Base-by-base conservation (phyloP, 2,888 invertebrate species). In the Brenthis hecate region DNA sequence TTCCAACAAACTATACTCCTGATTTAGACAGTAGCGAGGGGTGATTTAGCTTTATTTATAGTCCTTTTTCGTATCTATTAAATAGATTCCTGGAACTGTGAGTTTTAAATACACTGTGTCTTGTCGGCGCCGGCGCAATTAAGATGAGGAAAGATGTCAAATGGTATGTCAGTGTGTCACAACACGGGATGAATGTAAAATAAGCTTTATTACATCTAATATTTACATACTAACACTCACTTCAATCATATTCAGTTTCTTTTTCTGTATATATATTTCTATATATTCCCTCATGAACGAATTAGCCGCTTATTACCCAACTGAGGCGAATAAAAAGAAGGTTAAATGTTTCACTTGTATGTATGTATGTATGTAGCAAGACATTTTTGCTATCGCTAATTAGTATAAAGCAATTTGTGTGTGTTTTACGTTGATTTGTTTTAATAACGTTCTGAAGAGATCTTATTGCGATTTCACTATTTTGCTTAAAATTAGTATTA, bases 111-210 rank as follows among this genome's bases (percentile, higher is more conserved):
- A 66, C 60, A 68, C 65, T 66, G 68, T 66, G 67, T 50, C 68
- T 69, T 62, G 69, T 70, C 72, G 75, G 75, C 76, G 77, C 77
- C 76, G 65, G 56, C 58, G 74, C 76, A 78, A 78, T 79, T 79
- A 78, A 71, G 63, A 76, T 73, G 65, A 71, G 66, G 68, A 66
- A 73, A 71, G 71, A 75, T 76, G 69, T 65, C 68, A 64, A 71
- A 69, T 63, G 75, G 73, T 68, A 75, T 74, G 73, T 72, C 73
- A 57, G n/a, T 32, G 53, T 69, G 61, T 74, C 58, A 58, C 51
- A 48, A 63, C 61, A 53, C 23, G 6, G 50, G 48, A 68, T 53
- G 57, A 43, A 63, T 61, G 51, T 23, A 55, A 47, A 60, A 68
- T 64, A 62, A 68, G 55, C 53, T 56, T 19, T 43, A 64, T 60